Percentiles rank a stretch among this genome's conserved stretches.
Evolutionary conservation across 2,888 invertebrate species (phyloP).

Genomic region (Torymus aiolomorphi): DNA sequence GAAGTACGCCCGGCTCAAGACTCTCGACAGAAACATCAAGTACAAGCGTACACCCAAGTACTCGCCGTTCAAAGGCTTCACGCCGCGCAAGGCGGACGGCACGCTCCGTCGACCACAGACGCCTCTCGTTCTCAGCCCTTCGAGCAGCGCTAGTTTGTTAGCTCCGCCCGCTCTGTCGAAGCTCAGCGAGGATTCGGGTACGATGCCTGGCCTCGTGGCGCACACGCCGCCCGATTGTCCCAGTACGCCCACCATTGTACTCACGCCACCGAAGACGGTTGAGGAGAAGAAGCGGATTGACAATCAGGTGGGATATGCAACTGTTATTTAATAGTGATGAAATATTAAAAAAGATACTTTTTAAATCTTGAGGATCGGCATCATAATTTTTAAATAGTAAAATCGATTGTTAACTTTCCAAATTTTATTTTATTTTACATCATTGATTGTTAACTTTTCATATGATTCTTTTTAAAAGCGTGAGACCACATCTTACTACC

Average conservation of each 20-base stretch:
- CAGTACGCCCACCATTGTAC: slow-evolving; percentile 36
- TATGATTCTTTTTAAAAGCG: slow-evolving; percentile 11
- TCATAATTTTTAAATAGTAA: too few species aligned
- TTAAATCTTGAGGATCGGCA: too few species aligned
- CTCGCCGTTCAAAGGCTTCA: slow-evolving; percentile 1
- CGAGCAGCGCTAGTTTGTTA: slow-evolving; percentile 9
- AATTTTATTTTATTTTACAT: not conserved
- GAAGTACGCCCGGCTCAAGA: slow-evolving; percentile 51
- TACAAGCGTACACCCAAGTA: not conserved
- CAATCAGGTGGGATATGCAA: slow-evolving; percentile 10
- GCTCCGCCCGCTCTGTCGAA: slow-evolving; percentile 10
- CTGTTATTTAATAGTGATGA: too few species aligned
- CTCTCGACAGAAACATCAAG: slow-evolving; percentile 34
- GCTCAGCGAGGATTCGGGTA: slow-evolving; percentile 41
- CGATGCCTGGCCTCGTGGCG: slow-evolving; percentile 3
- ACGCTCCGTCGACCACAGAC: slow-evolving; percentile 36
- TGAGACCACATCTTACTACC: slow-evolving; percentile 1
- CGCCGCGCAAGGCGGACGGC: slow-evolving; percentile 23
- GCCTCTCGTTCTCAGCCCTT: slow-evolving; percentile 39
- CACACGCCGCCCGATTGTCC: slow-evolving; percentile 44
- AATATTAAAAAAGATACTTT: too few species aligned
- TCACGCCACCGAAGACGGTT: slow-evolving; percentile 31
- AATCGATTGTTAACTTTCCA: not conserved
- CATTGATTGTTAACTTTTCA: not conserved
- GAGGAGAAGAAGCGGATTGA: not conserved